These are phyloP conservation scores for Actenoides hombroni DNA, from an alignment of 2,113 vertebrate species.

Conservation along the genomic window DNA sequence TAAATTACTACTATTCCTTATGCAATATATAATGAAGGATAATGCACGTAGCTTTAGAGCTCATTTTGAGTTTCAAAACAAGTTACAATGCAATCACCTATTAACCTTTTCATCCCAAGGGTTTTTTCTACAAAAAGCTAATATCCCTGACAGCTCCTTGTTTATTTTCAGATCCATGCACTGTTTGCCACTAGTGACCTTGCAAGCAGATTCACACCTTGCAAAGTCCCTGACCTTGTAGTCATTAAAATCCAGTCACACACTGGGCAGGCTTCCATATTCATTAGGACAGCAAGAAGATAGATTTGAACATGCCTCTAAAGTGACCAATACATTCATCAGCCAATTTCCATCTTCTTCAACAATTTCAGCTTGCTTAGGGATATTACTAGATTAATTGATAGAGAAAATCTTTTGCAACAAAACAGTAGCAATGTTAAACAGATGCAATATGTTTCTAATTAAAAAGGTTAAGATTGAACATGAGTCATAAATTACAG, in stretches of 20 bases:
- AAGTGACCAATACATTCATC: constrained; percentile 74
- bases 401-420: constrained; percentile 64
- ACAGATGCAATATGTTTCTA: constrained; percentile 53
- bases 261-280: constrained; percentile 68
- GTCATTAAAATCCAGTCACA: constrained; percentile 78
- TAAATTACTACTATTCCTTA: constrained; percentile 47
- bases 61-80: constrained; percentile 69
- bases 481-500: constrained; percentile 46
- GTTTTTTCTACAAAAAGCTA: constrained; percentile 67
- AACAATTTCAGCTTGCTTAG: constrained; percentile 67
- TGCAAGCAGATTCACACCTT: constrained; percentile 68
- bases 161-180: constrained; percentile 66
- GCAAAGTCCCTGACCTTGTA: constrained; percentile 68
- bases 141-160: constrained; percentile 67
- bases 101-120: constrained; percentile 64
- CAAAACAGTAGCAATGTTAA: constrained; percentile 56
- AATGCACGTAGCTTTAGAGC: constrained; percentile 42
- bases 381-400: constrained; percentile 71
- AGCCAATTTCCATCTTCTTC: constrained; percentile 73
- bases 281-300: constrained; percentile 74
- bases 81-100: constrained; percentile 66
- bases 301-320: constrained; percentile 73
- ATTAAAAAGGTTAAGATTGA: constrained; percentile 54
- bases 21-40: constrained; percentile 51
- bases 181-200: constrained; percentile 62